A percentile compares a stretch with the other conserved stretches of the same genome.
Conservation (phyloP, 2,113 vertebrate genomes). For the Myotis brandtii region DNA sequence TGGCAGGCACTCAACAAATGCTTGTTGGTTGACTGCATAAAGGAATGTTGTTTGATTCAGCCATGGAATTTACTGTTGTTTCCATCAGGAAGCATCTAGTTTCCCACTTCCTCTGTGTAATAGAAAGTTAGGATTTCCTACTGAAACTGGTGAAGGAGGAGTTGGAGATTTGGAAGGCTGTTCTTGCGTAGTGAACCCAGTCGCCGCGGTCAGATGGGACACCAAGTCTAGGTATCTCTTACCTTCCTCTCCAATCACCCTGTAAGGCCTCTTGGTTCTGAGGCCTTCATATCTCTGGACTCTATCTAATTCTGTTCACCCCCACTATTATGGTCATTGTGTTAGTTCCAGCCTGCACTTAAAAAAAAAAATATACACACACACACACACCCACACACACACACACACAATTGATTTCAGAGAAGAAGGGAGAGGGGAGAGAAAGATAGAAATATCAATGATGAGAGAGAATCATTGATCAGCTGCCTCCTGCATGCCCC, state of each 20-base stretch:
- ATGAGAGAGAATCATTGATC: too few species aligned
- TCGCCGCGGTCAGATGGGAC: background rate
- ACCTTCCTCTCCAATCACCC: background rate
- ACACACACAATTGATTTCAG: too few species aligned
- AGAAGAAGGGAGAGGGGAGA: too few species aligned
- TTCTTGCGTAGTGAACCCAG: background rate
- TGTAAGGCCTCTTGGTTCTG: background rate
- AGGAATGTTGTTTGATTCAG: background rate
- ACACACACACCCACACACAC: too few species aligned
- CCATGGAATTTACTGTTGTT: background rate
- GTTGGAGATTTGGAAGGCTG: background rate
- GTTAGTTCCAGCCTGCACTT: background rate
- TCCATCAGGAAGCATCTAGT: background rate
- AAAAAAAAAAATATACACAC: too few species aligned
- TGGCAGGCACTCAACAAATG: background rate
- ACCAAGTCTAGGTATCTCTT: background rate
- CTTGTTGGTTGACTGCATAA: background rate
- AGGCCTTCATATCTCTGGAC: background rate
- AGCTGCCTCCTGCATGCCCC: too few species aligned
- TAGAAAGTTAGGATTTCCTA: background rate
- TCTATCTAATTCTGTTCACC: background rate
- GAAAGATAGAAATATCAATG: too few species aligned
- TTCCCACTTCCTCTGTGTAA: background rate
- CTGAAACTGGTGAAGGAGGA: background rate
- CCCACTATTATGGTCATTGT: background rate